phyloP scores from a whole-genome alignment of 92 coral and sea anemone species.

The Epizoanthus illoricatus region DNA sequence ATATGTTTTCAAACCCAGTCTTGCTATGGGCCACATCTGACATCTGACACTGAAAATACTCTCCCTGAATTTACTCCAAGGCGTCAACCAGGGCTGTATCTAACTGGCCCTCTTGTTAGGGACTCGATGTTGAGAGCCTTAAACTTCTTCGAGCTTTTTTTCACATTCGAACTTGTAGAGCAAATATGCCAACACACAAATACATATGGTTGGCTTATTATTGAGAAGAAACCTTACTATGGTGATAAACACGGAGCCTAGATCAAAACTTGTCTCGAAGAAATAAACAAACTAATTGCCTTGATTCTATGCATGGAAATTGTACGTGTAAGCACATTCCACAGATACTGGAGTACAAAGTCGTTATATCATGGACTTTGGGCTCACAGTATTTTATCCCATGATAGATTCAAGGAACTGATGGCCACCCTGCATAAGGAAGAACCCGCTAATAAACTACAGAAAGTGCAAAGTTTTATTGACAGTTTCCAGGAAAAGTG shows the following conservation, averaged over 20 bases:
- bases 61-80: conserved; percentile 39
- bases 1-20: too few relatives aligned
- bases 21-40: too few relatives aligned
- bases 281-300: conserved; percentile 2
- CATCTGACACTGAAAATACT: not conserved
- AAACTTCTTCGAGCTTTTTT: conserved; percentile 49
- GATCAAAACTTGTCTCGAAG: conserved; percentile 51
- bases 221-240: conserved; percentile 43
- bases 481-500: conserved; percentile 50
- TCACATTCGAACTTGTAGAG: conserved; percentile 27
- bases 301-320: conserved; percentile 12
- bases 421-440: conserved; percentile 23
- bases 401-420: conserved; percentile 45
- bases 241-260: conserved; percentile 59
- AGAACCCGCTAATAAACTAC: conserved; percentile 45
- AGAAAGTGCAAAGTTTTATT: conserved; percentile 48
- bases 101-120: conserved; percentile 26
- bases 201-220: conserved; percentile 43
- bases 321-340: conserved; percentile 50
- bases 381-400: conserved; percentile 50
- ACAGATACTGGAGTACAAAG: conserved; percentile 3
- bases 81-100: conserved; percentile 46
- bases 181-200: conserved; percentile 47
- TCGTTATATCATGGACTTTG: conserved; percentile 64
- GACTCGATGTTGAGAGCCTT: conserved; percentile 46